Evolutionary conservation across 1,140 invertebrate species (phyloP).

Genomic region (Pinna nobilis): DNA sequence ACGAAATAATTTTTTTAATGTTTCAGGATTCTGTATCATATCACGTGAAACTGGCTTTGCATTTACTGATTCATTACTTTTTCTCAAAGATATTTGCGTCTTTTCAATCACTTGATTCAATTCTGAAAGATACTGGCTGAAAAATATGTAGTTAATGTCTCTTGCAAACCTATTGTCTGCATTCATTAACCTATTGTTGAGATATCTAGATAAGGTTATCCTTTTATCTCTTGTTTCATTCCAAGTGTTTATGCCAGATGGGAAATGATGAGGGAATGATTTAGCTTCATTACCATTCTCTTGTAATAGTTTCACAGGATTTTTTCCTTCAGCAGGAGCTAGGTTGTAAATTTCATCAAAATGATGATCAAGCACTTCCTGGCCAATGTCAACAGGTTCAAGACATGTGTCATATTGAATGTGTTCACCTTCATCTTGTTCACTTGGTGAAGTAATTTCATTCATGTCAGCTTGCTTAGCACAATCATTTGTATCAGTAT

Average conservation of each 20-base stretch:
- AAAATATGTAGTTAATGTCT: slow-evolving; percentile 30
- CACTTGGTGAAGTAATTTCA: background rate
- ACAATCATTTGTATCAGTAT: background rate
- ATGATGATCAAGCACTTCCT: slow-evolving; percentile 32
- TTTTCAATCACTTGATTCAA: too few relatives aligned
- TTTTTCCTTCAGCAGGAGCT: slow-evolving; percentile 23
- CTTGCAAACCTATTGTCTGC: slow-evolving; percentile 32
- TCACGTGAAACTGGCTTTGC: slow-evolving; percentile 5
- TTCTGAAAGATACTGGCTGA: slow-evolving; percentile 30
- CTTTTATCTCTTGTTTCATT: slow-evolving; percentile 19
- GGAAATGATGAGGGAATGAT: slow-evolving; percentile 21
- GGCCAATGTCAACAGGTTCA: slow-evolving; percentile 43
- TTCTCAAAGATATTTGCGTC: slow-evolving; percentile 24
- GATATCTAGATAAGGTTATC: slow-evolving; percentile 23
- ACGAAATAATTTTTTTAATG: slow-evolving; percentile 3
- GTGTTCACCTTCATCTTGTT: background rate
- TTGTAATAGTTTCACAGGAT: slow-evolving; percentile 23
- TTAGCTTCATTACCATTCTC: slow-evolving; percentile 33
- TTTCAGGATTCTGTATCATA: slow-evolving; percentile 20
- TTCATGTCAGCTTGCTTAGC: background rate
- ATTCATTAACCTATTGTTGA: slow-evolving; percentile 30
- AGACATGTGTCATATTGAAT: slow-evolving; percentile 37
- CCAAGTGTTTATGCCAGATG: slow-evolving; percentile 18
- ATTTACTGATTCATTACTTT: background rate
- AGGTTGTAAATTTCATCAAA: background rate